Evolutionary conservation across 2,888 invertebrate genomes (phyloP).

Genomic region (Dicyrtoma fusca): DNA sequence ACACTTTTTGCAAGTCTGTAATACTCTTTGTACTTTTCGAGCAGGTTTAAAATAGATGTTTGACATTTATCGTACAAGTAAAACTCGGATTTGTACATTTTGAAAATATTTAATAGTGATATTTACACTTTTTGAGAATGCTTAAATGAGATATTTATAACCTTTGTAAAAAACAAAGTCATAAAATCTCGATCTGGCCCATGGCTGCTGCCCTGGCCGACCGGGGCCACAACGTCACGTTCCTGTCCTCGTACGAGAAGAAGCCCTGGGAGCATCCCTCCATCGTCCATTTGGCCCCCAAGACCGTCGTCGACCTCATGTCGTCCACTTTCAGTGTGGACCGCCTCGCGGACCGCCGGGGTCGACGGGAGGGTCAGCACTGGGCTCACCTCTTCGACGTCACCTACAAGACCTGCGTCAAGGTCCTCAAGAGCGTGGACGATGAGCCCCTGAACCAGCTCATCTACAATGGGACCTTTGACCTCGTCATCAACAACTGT

Average conservation of each 20-base stretch:
- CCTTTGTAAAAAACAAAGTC: too few species aligned
- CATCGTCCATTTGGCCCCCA: slow-evolving; percentile 38
- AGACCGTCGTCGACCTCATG: slow-evolving; percentile 40
- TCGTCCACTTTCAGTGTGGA: slow-evolving; percentile 42
- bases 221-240: slow-evolving; percentile 50
- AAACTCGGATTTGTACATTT: too few species aligned
- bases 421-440: slow-evolving; percentile 30
- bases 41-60: too few species aligned
- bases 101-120: too few species aligned
- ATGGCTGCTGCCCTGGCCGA: slow-evolving; percentile 47
- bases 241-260: slow-evolving; percentile 47
- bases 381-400: slow-evolving; percentile 40
- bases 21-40: too few species aligned
- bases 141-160: too few species aligned
- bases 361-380: slow-evolving; percentile 34
- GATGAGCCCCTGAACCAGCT: slow-evolving; percentile 41
- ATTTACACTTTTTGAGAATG: too few species aligned
- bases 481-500: slow-evolving; percentile 46
- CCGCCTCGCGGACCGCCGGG: slow-evolving; percentile 44
- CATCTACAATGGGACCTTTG: slow-evolving; percentile 45
- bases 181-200: slow-evolving; percentile 43
- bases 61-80: too few species aligned
- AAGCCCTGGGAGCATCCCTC: slow-evolving; percentile 41
- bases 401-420: slow-evolving; percentile 33
- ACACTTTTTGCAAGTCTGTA: too few species aligned